phyloP scores from a whole-genome alignment of 92 coral and sea anemone species.

The Parazoanthus darwini region DNA sequence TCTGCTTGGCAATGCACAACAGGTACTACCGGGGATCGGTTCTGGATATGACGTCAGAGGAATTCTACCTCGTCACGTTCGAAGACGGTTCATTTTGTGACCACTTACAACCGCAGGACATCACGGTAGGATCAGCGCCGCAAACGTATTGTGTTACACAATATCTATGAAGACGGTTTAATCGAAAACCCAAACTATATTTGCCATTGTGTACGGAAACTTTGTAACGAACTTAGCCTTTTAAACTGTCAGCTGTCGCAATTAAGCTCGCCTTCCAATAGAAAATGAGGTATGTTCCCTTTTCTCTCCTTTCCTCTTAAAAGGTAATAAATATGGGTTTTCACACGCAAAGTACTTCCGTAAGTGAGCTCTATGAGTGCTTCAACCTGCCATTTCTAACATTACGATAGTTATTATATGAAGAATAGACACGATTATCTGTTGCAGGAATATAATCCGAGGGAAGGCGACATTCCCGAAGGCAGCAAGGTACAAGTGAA shows the following conservation, averaged over 20 bases:
- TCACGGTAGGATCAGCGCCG: conserved; percentile 42
- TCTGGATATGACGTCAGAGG: conserved; percentile 76
- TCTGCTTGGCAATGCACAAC: background rate
- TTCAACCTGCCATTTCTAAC: no score
- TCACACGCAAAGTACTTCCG: no score
- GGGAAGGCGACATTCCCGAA: conserved; percentile 68
- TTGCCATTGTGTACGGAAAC: background rate
- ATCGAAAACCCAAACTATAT: no score
- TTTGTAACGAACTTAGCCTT: no score
- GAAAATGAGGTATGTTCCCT: no score
- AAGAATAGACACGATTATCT: background rate
- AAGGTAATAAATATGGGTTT: no score
- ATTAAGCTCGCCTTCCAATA: no score
- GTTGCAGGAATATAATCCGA: conserved; percentile 59
- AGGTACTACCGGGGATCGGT: conserved; percentile 87
- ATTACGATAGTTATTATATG: background rate
- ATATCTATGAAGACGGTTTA: background rate
- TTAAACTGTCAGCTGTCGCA: no score
- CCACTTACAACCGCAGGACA: conserved; percentile 71
- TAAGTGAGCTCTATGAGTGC: no score
- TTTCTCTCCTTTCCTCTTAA: no score
- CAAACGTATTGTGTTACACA: background rate
- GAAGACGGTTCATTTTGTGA: conserved; percentile 84
- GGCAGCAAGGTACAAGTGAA: conserved; percentile 69
- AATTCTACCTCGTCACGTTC: conserved; percentile 75